Conservation (phyloP, 2,113 vertebrate species). For the Colossoma macropomum region DNA sequence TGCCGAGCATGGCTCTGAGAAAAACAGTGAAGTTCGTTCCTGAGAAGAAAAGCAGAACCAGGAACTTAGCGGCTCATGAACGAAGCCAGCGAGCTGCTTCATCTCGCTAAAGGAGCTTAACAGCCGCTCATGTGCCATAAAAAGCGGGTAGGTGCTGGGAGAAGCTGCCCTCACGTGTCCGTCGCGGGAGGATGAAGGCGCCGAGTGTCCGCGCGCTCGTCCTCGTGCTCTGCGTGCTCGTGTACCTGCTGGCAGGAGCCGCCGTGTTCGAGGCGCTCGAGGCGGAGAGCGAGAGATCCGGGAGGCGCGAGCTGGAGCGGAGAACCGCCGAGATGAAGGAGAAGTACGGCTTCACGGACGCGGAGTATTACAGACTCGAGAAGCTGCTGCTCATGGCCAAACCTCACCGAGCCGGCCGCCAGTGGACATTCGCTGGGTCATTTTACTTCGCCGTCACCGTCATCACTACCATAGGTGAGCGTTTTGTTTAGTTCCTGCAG, state of each 20-base stretch:
- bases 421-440: constrained; percentile 94
- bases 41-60: no score
- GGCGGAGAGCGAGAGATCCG: constrained; percentile 84
- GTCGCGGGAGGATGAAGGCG: constrained; percentile 85
- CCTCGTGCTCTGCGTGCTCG: constrained; percentile 93
- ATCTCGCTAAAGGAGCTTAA: no score
- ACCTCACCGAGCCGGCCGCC: constrained; percentile 92
- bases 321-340: constrained; percentile 77
- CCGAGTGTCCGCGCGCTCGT: constrained; percentile 93
- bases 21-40: no score
- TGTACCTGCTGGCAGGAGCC: constrained; percentile 93
- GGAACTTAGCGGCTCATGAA: no score
- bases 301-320: constrained; percentile 76
- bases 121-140: neutral
- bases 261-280: constrained; percentile 94
- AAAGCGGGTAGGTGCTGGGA: neutral
- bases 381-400: constrained; percentile 89
- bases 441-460: constrained; percentile 98
- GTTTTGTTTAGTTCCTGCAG: no score
- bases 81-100: no score
- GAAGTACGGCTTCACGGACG: constrained; percentile 87
- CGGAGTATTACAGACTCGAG: constrained; percentile 85
- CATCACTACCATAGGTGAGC: constrained; percentile 94
- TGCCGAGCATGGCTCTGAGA: no score
- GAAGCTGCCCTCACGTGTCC: neutral